Base-by-base conservation (phyloP, 2,888 invertebrate species). In the Cyrtodaria siliqua region DNA sequence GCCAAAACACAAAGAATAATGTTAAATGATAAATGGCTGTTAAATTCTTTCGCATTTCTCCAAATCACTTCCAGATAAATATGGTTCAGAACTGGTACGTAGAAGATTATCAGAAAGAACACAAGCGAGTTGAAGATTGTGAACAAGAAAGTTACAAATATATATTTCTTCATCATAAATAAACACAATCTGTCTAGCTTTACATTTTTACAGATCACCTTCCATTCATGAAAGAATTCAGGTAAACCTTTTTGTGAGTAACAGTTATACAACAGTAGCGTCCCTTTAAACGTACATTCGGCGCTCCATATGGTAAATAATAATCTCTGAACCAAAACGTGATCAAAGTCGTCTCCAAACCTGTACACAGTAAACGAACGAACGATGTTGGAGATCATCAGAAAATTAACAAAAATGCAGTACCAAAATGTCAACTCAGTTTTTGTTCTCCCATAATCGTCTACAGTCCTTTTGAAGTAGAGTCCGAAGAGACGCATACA, bases 291-390 rank as follows among this genome's bases (percentile, higher is more conserved):
- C 1, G 73, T 59, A 29, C 80, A 79, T 62, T 84, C 84, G 6
- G 77, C 2, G 42, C 76, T 79, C 84, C 84, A 86, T 18, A 87
- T 80, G 14, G 77, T 69, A 23, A 80, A 75, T n/a, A 84, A 66
- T 1, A 87, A 24, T 56, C 83, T 82, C 60, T 87, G 85, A 27
- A 88, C 85, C 18, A 88, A 68, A 4, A 74, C 63, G 47, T 80
- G 76, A 50, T 70, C 80, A 53, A 82, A 83, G 1, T 61, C 42
- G 18, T 83, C 83, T 20, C 62, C 71, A 8, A 69, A 33, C 26
- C 69, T 62, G 63, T 78, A 83, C 1, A 81, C 79, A 0, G 77
- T 64, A n/a, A 81, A 75, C 0, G 83, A 83, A 50, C 83, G 47
- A 1, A 73, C 33, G 0, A 79, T 68, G 29, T 81, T 83, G 9